These are phyloP conservation scores for Epinephelus awoara DNA, from an alignment of 2,797 vertebrate genomes.

Conservation along the genomic window DNA sequence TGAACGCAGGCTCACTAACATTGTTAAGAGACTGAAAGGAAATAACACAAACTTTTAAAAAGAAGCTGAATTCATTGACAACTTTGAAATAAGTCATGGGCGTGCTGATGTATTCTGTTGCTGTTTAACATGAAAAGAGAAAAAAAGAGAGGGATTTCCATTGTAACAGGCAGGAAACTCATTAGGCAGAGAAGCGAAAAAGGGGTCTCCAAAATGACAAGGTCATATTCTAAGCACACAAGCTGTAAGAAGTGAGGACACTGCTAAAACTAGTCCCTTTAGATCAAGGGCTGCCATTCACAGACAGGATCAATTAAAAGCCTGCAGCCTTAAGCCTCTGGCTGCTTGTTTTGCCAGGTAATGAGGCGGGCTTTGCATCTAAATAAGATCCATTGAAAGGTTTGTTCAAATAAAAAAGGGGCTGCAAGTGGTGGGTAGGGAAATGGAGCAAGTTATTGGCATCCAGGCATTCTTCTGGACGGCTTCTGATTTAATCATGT, in stretches of 20 bases:
- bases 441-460: constrained; percentile 34
- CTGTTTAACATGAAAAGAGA: constrained; percentile 6
- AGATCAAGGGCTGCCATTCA: constrained; percentile 78
- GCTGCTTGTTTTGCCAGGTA: constrained; percentile 74
- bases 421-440: constrained; percentile 20
- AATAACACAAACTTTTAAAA: neutral
- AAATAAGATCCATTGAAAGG: constrained; percentile 65
- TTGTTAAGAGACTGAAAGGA: neutral
- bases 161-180: constrained; percentile 24
- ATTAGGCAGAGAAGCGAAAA: constrained; percentile 43
- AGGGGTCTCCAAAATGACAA: constrained; percentile 66
- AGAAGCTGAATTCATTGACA: neutral
- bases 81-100: neutral
- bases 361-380: constrained; percentile 71
- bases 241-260: constrained; percentile 67
- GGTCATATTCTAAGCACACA: constrained; percentile 80
- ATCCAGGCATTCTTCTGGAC: constrained; percentile 14
- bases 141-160: neutral
- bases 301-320: constrained; percentile 82
- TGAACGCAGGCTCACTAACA: constrained; percentile 3
- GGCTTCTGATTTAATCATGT: constrained; percentile 22
- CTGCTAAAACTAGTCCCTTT: constrained; percentile 70
- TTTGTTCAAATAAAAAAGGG: constrained; percentile 36
- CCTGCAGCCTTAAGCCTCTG: constrained; percentile 73
- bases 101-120: constrained; percentile 22